Base-by-base conservation (phyloP, 2,888 invertebrate genomes). In the Elmis aenea region DNA sequence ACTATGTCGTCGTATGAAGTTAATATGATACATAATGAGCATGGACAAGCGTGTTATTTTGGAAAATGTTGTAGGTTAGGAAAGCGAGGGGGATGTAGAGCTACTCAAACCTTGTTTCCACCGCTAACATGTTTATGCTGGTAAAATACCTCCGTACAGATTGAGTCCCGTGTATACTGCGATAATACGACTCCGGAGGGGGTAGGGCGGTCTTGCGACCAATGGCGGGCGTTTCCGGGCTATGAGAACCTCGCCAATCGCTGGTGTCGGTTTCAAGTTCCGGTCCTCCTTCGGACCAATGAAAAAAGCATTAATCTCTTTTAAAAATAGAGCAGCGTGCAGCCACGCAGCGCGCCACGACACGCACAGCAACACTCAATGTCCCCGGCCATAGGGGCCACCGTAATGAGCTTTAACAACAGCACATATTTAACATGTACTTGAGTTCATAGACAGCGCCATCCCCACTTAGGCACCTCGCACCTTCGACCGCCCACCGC, bases 221-320 rank as follows among this genome's bases (percentile, higher is more conserved):
- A 58, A 63, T 61, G 54, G 55, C 60, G 62, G 66, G 64, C 66
- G 66, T 51, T 54, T 46, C 64, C 59, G 46, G 51, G 48, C 50
- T 50, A 55, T 54, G 46, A 48, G 47, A 49, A 36, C 48, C 48
- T 52, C 62, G 57, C 67, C 67, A 68, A 68, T 67, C 60, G 57
- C 55, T 52, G 51, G 42, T 46, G 39, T 46, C 52, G 50, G 49
- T 49, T 51, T 46, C 48, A 51, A 47, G 48, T 45, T 47, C 48
- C 55, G 66, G 48, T 55, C 67, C 67, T 64, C 68, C 67, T 64
- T 65, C 61, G 64, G 57, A 59, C 69, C 68, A 69, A 70, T 70
- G 67, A 68, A 68, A 69, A 68, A 67, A 63, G 65, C 69, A 69
- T 69, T 67, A 69, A 69, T 68, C 68, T 69, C 67, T 65, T 66